These are phyloP conservation scores for Tachina lurida DNA, from an alignment of 2,888 invertebrate species.

Conservation along the genomic window DNA sequence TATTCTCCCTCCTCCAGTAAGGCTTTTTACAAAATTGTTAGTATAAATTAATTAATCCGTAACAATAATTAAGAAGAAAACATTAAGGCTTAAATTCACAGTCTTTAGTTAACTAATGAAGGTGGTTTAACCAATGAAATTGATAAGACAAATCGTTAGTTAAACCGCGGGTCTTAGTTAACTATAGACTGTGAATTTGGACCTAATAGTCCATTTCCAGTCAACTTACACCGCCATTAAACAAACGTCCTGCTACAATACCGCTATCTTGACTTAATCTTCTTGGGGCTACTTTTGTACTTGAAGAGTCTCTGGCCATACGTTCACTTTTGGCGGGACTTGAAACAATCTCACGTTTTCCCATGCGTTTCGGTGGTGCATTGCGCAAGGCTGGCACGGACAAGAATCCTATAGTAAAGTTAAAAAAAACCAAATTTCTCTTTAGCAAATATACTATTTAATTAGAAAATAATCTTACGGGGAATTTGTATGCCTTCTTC, in stretches of 20 bases:
- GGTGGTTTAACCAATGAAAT: no score
- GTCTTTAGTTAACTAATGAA: no score
- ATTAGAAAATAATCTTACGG: conserved; percentile 62
- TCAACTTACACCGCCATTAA: conserved; percentile 76
- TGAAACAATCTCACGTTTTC: conserved; percentile 79
- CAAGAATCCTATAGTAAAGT: conserved; percentile 76
- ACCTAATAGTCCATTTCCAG: background rate
- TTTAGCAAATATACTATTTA: no score
- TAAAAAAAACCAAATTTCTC: background rate
- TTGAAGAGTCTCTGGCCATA: conserved; percentile 71
- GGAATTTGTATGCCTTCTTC: conserved; percentile 54
- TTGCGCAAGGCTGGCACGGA: conserved; percentile 80
- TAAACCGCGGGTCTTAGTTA: no score
- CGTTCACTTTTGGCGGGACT: conserved; percentile 81
- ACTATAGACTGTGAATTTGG: background rate
- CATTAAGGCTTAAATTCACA: no score
- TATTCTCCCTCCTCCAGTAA: no score
- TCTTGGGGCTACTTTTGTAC: conserved; percentile 75
- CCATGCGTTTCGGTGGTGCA: conserved; percentile 72
- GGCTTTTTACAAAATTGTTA: no score
- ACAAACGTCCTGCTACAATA: conserved; percentile 79
- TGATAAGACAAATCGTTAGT: no score
- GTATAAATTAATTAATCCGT: no score
- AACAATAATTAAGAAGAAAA: no score
- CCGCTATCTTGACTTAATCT: conserved; percentile 82